Conservation (phyloP, 2,797 vertebrate species). For the Arremon aurantiirostris region DNA sequence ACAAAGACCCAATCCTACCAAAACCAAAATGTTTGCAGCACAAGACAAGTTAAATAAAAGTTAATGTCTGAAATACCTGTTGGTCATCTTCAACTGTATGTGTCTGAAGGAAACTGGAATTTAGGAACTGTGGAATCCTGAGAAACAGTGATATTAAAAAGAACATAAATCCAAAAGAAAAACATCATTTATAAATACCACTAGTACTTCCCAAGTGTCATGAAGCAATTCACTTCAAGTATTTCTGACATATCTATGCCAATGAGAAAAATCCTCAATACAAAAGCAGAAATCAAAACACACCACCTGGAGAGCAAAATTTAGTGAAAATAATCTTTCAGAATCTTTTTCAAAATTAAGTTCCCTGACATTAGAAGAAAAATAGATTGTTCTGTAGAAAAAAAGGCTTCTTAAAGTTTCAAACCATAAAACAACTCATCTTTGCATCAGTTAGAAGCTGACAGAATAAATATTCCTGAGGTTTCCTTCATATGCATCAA, state of each 20-base stretch:
- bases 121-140: slow-evolving; percentile 72
- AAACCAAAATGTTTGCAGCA: background rate
- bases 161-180: background rate
- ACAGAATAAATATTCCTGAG: background rate
- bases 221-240: background rate
- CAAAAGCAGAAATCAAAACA: background rate
- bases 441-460: background rate
- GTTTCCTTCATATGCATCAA: background rate
- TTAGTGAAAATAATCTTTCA: background rate
- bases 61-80: slow-evolving; percentile 62
- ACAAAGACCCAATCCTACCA: background rate
- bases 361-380: background rate
- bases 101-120: slow-evolving; percentile 51
- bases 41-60: background rate
- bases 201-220: background rate
- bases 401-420: background rate
- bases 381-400: background rate
- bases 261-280: background rate
- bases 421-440: background rate
- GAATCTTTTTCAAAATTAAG: background rate
- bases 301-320: background rate
- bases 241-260: background rate
- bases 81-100: slow-evolving; percentile 2
- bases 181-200: accelerated
- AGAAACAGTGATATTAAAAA: background rate